Conservation (phyloP, 1,140 invertebrate genomes). For the Apis florea region DNA sequence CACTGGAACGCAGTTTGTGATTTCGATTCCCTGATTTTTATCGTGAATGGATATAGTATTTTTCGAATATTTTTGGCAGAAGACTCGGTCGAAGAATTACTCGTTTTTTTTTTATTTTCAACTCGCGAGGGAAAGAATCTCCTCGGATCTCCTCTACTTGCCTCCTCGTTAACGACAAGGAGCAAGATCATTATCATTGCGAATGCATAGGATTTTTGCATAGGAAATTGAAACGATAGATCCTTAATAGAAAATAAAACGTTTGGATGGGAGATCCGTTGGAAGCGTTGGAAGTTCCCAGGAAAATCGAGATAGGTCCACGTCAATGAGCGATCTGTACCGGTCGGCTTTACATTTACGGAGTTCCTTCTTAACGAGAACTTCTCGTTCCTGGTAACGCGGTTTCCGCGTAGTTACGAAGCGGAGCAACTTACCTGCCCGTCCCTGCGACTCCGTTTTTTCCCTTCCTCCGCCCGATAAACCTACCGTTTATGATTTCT, state of each 20-base stretch:
- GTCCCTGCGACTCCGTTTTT: slow-evolving; percentile 15
- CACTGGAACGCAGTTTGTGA: too few species aligned
- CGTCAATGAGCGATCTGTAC: slow-evolving; percentile 68
- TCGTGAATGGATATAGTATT: too few species aligned
- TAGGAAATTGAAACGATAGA: neutral
- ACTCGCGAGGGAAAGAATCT: too few species aligned
- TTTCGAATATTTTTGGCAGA: too few species aligned
- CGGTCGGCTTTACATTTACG: slow-evolving; percentile 70
- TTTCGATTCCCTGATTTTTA: too few species aligned
- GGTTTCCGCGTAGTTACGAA: slow-evolving; percentile 68
- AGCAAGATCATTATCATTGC: neutral
- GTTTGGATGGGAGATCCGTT: neutral
- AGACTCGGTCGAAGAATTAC: too few species aligned
- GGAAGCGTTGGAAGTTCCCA: slow-evolving; percentile 31
- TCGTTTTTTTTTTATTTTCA: too few species aligned
- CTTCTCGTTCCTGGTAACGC: slow-evolving; percentile 69
- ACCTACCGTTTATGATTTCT: slow-evolving; percentile 46
- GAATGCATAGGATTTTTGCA: slow-evolving; percentile 1
- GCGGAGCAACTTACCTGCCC: slow-evolving; percentile 38
- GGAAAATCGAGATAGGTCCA: slow-evolving; percentile 42
- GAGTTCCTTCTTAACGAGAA: slow-evolving; percentile 72
- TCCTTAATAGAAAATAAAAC: slow-evolving; percentile 12
- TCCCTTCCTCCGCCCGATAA: slow-evolving; percentile 32
- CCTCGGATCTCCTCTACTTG: neutral
- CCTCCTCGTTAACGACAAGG: neutral